Conservation (phyloP, 1,140 invertebrate genomes). For the Panagrolaimus sp. region DNA sequence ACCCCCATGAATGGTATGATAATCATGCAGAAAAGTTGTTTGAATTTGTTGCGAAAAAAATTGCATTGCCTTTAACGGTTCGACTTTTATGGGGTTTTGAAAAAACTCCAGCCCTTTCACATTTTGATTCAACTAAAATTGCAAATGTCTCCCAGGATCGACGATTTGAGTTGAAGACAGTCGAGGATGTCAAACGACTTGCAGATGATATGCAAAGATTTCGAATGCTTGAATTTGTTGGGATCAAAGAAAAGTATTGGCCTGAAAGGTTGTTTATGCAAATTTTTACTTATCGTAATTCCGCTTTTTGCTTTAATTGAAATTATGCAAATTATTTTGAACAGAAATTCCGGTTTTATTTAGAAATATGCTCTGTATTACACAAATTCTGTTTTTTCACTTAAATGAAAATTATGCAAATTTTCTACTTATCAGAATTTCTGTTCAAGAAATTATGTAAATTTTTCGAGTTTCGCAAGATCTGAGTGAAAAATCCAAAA, state of each 20-base stretch:
- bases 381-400: too few relatives aligned
- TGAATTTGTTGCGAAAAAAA: conserved; percentile 47
- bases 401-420: too few relatives aligned
- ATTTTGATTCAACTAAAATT: conserved; percentile 14
- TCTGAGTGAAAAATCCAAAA: conserved; percentile 12
- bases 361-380: too few relatives aligned
- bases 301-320: too few relatives aligned
- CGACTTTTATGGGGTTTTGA: conserved; percentile 47
- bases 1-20: conserved; percentile 57
- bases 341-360: too few relatives aligned
- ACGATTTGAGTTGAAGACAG: conserved; percentile 39
- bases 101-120: conserved; percentile 17
- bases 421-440: too few relatives aligned
- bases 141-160: conserved; percentile 17
- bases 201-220: conserved; percentile 39
- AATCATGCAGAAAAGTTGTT: conserved; percentile 55
- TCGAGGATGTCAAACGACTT: conserved; percentile 33
- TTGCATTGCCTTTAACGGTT: conserved; percentile 44
- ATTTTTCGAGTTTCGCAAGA: too few relatives aligned
- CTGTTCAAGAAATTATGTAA: too few relatives aligned
- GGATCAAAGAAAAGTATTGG: conserved; percentile 49
- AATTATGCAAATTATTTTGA: too few relatives aligned
- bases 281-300: too few relatives aligned
- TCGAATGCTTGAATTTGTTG: conserved; percentile 45
- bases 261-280: conserved; percentile 56